Base-by-base conservation (phyloP, 2,797 vertebrate genomes). In the Mormyrus hasselquistii region DNA sequence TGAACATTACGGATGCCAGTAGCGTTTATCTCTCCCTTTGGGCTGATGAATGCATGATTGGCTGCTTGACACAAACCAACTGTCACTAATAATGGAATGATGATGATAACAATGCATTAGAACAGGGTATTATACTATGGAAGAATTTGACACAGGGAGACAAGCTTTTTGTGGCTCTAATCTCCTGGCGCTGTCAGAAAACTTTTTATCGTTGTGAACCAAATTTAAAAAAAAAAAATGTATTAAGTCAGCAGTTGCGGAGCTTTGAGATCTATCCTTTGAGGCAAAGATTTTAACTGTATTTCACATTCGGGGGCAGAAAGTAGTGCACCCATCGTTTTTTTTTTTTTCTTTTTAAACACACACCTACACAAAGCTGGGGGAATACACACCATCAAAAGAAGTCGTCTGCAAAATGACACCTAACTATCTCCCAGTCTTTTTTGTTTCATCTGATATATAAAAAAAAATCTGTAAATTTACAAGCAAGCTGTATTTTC, bases 401-500 rank as follows among this genome's bases (percentile, higher is more conserved):
- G 87, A 90, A 34, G 73, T 84, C 86, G 89, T 88, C 90, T 88
- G 88, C n/a, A 41, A 91, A 90, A 92, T 86, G 65, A 79, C 86
- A 88, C 83, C 92, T 91, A 91, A 90, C 85, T 69, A 52, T 90
- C 59, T 73, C 91, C 89, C 93, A 91, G 90, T 92, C 91, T 92
- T 91, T 69, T 89, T 91, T 89, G 82, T 88, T 91, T 44, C 38
- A 73, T 92, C 91, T 92, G 90, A 52, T 25, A 85, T 87, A 49
- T 85, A 93, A 93, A 92, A 89, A 89, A 93, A 76, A 76, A 93
- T 53, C 91, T 90, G 91, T 88, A 52, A 65, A 93, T 94, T 93
- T 93, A 89, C 90, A 94, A 90, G 92, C 90, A 94, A 90, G 92
- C 90, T 93, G 92, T 92, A 90, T 92, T 90, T 87, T 92, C 93